Percentiles rank a stretch among this genome's conserved stretches.
These are phyloP conservation scores for Callocephalon fimbriatum DNA, from an alignment of 2,113 vertebrate genomes.

Conservation along the genomic window DNA sequence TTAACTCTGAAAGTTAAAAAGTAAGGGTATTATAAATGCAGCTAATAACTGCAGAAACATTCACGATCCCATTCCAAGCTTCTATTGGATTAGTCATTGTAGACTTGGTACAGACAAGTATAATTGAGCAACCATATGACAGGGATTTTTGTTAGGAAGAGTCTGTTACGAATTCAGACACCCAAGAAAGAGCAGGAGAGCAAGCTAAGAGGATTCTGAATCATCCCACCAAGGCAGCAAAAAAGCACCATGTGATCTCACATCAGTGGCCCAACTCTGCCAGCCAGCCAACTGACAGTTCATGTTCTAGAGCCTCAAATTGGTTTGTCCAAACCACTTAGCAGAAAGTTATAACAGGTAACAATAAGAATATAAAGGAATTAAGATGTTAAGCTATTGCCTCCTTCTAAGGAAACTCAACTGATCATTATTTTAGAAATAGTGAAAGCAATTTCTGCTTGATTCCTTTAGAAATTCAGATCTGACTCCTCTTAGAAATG, in stretches of 20 bases:
- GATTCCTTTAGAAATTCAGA: not conserved
- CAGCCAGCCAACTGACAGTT: not conserved
- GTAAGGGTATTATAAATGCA: not conserved
- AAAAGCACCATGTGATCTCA: not conserved
- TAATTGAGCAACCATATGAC: not conserved
- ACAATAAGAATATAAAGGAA: not conserved
- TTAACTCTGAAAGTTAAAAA: not conserved
- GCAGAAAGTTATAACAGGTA: not conserved
- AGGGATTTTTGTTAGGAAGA: not conserved
- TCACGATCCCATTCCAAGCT: not conserved
- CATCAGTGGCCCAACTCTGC: not conserved
- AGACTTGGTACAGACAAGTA: not conserved
- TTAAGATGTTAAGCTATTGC: not conserved
- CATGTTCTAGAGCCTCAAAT: not conserved
- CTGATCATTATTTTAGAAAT: not conserved
- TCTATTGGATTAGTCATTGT: not conserved
- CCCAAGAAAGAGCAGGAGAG: not conserved
- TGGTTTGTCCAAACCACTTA: not conserved
- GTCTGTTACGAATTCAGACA: not conserved
- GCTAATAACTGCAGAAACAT: not conserved
- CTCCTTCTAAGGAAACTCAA: not conserved
- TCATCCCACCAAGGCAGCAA: not conserved
- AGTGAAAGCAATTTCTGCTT: not conserved
- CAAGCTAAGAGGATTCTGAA: not conserved
- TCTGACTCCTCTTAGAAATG: not conserved